Evolutionary conservation across 1,140 invertebrate species (phyloP), one percentile per base, ranked within the genome.

Genomic region (Temnothorax longispinosus): DNA sequence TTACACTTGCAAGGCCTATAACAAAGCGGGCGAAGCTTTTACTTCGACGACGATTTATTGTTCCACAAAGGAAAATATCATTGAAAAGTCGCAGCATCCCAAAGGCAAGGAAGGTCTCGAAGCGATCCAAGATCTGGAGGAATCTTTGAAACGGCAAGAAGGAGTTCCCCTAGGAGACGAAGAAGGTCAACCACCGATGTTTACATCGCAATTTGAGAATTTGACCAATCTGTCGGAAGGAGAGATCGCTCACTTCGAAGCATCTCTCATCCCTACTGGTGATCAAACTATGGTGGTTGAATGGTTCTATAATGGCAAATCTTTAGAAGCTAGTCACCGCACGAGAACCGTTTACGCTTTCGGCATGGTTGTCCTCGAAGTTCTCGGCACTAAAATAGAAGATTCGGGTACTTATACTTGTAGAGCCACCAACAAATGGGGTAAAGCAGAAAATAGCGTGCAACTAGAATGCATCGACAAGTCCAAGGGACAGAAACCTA

Each of bases 251-350:
- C 98, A 99, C 93, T 99, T 99, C 93, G 99, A 99, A 95, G 99
- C 98, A 18, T 98, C 98, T 56, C 96, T 99, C 0, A 97, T 98
- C 62, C 99, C 99, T 13, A 97, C 98, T 72, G 98, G 98, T 35
- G 99, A 99, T 94, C 98, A 99, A 93, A 98, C 97, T 41, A 99
- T 99, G 99, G 97, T 97, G 41, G 98, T 99, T 41, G 98, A 99
- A 96, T 99, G 99, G 99, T 99, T 99, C 96, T 99, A 98, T 92
- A 99, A 99, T 94, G 98, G 97, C 52, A 97, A 99, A 94, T 93
- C 97, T 0, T 96, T 99, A 67, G 98, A 98, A 95, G 98, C 98
- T 35, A 98, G 98, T 95, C 98, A 98, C 94, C 97, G 98, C 52
- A 98, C 98, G 56, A 96, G 98, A 92, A 99, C 98, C 47, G 98